These are phyloP conservation scores for Sebastes glaucus DNA, from an alignment of 2,797 vertebrate genomes.

Conservation along the genomic window DNA sequence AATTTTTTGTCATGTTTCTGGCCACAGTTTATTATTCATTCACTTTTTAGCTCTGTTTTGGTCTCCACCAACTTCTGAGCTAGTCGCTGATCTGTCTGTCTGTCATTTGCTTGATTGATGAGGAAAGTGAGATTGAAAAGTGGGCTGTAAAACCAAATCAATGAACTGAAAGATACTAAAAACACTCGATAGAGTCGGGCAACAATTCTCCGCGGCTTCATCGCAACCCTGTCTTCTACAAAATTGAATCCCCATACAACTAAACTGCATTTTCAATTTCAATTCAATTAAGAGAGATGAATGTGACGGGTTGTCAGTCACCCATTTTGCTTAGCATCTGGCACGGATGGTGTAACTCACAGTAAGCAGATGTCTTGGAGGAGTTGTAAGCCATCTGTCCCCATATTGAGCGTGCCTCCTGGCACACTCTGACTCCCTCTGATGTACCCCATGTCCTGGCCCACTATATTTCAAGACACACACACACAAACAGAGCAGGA, in stretches of 20 bases:
- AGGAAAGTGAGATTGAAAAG: not conserved
- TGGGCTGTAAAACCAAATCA: not conserved
- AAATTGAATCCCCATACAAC: no score
- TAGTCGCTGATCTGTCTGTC: not conserved
- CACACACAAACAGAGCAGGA: not conserved
- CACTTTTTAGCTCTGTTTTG: not conserved
- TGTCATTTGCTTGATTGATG: not conserved
- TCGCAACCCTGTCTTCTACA: no score
- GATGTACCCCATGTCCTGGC: constrained; percentile 27
- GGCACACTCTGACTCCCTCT: constrained; percentile 17
- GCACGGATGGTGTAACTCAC: constrained; percentile 20
- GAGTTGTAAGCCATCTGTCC: constrained; percentile 63
- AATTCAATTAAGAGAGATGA: not conserved
- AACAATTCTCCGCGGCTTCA: not conserved
- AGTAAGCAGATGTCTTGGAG: constrained; percentile 64
- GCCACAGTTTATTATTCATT: not conserved
- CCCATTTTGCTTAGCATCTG: constrained; percentile 28
- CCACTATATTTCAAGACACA: not conserved
- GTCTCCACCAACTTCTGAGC: not conserved
- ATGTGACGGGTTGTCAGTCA: constrained; percentile 4
- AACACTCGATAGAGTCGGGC: not conserved
- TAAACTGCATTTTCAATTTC: no score
- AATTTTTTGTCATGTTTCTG: not conserved
- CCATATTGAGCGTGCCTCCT: constrained; percentile 20
- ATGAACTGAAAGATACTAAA: not conserved